A percentile compares a stretch with the other conserved stretches of the same genome.
Evolutionary conservation across 2,888 invertebrate genomes (phyloP).

Genomic region (Amphipoea oculea): DNA sequence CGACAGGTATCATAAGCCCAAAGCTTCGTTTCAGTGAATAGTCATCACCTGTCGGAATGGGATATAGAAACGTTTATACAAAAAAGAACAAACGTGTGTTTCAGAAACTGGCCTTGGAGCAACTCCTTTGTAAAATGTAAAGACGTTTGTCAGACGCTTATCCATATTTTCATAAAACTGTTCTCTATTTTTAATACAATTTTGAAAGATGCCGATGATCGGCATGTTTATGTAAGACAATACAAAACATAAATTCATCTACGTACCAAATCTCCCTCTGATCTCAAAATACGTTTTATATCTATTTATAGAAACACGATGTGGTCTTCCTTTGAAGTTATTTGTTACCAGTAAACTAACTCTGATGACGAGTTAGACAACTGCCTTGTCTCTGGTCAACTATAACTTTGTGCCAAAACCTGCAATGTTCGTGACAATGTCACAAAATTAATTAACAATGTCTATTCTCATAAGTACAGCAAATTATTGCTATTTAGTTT

Average conservation of each 20-base stretch:
- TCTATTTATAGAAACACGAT: conserved; percentile 50
- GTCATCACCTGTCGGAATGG: conserved; percentile 1
- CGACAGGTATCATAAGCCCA: not conserved
- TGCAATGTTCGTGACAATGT: conserved; percentile 41
- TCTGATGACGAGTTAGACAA: conserved; percentile 21
- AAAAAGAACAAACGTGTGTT: conserved; percentile 8
- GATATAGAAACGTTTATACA: conserved; percentile 11
- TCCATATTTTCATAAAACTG: conserved; percentile 39
- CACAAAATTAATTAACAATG: conserved; percentile 32
- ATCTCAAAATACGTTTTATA: conserved; percentile 64
- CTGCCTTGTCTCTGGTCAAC: conserved; percentile 23
- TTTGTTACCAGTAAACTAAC: conserved; percentile 39
- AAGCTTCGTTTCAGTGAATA: not conserved
- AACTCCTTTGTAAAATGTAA: conserved; percentile 49
- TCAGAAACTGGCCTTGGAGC: conserved; percentile 25
- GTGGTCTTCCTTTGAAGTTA: conserved; percentile 63
- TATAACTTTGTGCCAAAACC: conserved; percentile 47
- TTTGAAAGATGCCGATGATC: conserved; percentile 41
- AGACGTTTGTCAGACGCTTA: conserved; percentile 51
- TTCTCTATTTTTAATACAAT: conserved; percentile 54
- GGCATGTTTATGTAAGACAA: conserved; percentile 64
- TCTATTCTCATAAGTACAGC: conserved; percentile 38
- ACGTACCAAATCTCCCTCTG: conserved; percentile 55
- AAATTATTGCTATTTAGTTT: conserved; percentile 44
- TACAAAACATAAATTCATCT: conserved; percentile 55